Percentiles rank a stretch among this genome's conserved stretches.
Evolutionary conservation across 64 coral and sea anemone species (phyloP).

Genomic region (Stichodactyla mertensii): DNA sequence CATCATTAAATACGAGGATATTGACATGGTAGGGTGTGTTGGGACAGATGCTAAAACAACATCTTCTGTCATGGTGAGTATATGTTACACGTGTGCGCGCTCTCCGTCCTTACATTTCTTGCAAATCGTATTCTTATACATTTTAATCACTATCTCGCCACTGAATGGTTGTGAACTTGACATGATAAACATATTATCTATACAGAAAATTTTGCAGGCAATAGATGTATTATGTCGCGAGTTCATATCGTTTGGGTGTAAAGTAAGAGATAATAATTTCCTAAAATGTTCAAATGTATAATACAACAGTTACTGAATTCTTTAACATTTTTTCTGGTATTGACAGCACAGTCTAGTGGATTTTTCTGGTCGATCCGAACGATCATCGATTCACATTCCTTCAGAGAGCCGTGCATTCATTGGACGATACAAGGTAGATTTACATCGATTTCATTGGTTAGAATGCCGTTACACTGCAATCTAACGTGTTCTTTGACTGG

Average conservation of each 20-base stretch:
- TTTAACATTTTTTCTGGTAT: background rate
- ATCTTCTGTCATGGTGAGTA: background rate
- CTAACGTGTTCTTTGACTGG: no score
- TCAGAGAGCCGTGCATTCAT: background rate
- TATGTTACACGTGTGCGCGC: background rate
- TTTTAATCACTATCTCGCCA: no score
- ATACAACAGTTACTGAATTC: no score
- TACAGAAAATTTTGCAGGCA: no score
- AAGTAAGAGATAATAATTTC: no score
- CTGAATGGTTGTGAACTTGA: no score
- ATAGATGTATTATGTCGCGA: no score
- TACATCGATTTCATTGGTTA: background rate
- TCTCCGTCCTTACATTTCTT: background rate
- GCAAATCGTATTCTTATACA: no score
- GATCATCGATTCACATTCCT: constrained; percentile 10
- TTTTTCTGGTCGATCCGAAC: background rate
- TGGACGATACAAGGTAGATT: constrained; percentile 6
- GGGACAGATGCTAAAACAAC: background rate
- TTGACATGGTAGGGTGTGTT: background rate
- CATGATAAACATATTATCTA: no score
- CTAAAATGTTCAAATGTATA: no score
- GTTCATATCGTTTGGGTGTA: no score
- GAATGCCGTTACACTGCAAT: background rate
- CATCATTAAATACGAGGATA: constrained; percentile 9
- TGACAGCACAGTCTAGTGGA: background rate